Evolutionary conservation across 2,797 vertebrate genomes (phyloP), one percentile per base, ranked within the genome.

Genomic region (Lacerta viridis): DNA sequence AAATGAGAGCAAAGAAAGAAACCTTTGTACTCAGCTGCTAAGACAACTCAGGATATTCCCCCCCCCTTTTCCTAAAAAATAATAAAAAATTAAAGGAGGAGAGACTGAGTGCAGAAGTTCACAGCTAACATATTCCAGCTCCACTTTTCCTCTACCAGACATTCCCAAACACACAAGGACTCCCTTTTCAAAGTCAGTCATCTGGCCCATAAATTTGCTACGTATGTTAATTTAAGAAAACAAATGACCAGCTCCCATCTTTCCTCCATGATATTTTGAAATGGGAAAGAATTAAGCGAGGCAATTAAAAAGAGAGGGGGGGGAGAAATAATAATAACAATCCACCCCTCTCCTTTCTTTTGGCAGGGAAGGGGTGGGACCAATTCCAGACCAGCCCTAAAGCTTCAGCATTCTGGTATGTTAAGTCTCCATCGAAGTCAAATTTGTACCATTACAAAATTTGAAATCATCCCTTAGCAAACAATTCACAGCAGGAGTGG

Each of bases 191-290:
- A 94, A 94, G 88, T 88, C 94, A 93, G 94, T 95, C 94, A 95
- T 95, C 95, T 96, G 96, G 94, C 72, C 92, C 89, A 95, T 97
- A 96, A 97, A 97, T 96, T 85, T 95, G 92, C 91, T 90, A 93
- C 93, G 89, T 92, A 97, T 88, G 69, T 94, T 95, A 95, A 97
- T 97, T 95, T 96, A 96, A 95, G 93, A 96, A 97, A 97, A 97
- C 92, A 97, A 96, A 96, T 96, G 29, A 95, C 90, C 86, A 96
- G 89, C 84, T 93, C 80, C 80, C 90, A 81, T 80, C 88, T 91
- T 85, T 85, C 83, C 83, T 92, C 18, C 0, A 92, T 72, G 55
- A 92, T 92, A 94, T 96, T 97, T 95, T 94, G 90, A 95, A 96
- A 96, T 86, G 83, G 89, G 87, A 96, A 90, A 95, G 92, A 93